Base-by-base conservation (phyloP, 92 coral and sea anemone genomes). In the Palythoa grandiflora region DNA sequence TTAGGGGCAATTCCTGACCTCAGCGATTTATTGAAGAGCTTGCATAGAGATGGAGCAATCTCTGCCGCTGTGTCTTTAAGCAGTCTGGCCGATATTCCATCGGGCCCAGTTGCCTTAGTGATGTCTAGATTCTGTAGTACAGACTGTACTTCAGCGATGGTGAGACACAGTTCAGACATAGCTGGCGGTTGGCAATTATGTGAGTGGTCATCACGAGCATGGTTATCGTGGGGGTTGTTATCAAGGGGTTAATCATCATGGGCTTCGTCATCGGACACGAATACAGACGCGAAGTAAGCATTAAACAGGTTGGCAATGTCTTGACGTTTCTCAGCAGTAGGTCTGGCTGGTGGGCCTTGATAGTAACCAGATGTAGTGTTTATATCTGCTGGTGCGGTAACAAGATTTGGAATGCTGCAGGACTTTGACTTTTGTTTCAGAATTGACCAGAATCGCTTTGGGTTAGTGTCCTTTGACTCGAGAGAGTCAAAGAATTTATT, bases 381-480 rank as follows among this genome's bases (percentile, higher is more conserved):
- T 38, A 17, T 17, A 36, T 39, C n/a, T 39, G 75, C 89, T 87
- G 88, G 86, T 89, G 63, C 17, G n/a, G 63, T 38, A 68, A 87
- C 78, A 38, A 71, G 88, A 19, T 84, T 77, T 17, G 95, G 90
- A 16, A 93, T 77, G 76, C 20, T 61, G 87, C 83, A 85, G 35
- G 93, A 90, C 75, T 84, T 87, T 21, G 93, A 90, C 53, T 87
- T 92, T 51, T 19, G 85, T 74, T 91, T 93, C 84, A 91, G 48
- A 44, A 92, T 60, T 28, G 28, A 28, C 28, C 28, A 28, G 28
- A 28, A 28, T 28, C 28, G 28, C 28, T 28, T 28, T 28, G 95
- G 95, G 72, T 90, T 93, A 21, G 73, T 75, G 71, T 86, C 70
- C 44, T 73, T 88, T 40, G 89, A 74, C 68, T 91, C 93, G 65